phyloP scores from a whole-genome alignment of 2,888 invertebrate genomes.

The Stictocephala bisonia region DNA sequence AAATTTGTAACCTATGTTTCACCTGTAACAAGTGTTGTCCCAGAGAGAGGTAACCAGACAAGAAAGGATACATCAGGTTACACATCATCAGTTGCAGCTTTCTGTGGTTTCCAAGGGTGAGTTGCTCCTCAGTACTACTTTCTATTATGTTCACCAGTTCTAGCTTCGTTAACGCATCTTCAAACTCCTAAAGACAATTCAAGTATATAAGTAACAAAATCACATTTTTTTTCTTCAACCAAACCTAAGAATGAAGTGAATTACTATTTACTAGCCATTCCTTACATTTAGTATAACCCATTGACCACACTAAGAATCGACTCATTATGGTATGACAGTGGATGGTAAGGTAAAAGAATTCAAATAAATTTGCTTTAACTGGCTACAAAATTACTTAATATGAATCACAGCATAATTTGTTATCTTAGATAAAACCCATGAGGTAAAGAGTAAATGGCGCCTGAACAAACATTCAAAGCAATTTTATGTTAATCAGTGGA shows the following conservation, averaged over 20 bases:
- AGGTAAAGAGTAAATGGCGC: too few species aligned
- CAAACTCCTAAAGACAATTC: slow-evolving; percentile 65
- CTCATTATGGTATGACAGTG: too few species aligned
- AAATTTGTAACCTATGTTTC: too few species aligned
- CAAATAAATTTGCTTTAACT: too few species aligned
- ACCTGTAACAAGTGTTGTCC: slow-evolving; percentile 67
- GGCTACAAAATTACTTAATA: too few species aligned
- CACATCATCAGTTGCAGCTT: slow-evolving; percentile 69
- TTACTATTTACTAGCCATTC: background rate
- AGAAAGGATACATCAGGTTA: slow-evolving; percentile 73
- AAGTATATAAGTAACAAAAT: slow-evolving; percentile 2
- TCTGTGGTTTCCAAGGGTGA: slow-evolving; percentile 65
- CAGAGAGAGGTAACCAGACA: slow-evolving; percentile 70
- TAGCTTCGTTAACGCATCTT: slow-evolving; percentile 64
- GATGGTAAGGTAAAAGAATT: too few species aligned
- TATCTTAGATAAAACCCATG: too few species aligned
- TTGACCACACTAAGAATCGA: too few species aligned
- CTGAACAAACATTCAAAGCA: too few species aligned
- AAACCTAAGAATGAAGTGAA: background rate
- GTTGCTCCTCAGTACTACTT: slow-evolving; percentile 57
- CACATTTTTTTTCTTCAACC: slow-evolving; percentile 16
- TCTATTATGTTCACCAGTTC: slow-evolving; percentile 62
- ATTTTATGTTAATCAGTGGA: too few species aligned
- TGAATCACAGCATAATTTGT: too few species aligned
- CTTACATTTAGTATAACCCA: background rate